Evolutionary conservation across 1,140 invertebrate genomes (phyloP).

Genomic region (Psix sp.): DNA sequence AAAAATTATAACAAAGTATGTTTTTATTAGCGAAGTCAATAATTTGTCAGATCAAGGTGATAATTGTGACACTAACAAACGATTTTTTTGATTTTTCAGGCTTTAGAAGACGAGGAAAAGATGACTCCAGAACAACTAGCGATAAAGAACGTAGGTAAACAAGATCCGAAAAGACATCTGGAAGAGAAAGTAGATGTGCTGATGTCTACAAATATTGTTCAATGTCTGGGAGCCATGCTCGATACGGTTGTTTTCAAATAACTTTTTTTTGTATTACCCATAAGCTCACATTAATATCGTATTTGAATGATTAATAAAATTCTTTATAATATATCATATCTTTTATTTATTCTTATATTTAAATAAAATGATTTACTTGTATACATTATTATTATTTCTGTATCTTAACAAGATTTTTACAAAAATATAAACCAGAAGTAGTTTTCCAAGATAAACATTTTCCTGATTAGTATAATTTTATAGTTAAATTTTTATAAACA

Average conservation of each 20-base stretch:
- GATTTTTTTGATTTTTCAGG: conserved; percentile 75
- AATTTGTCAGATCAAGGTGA: too few species aligned
- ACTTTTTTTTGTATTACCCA: conserved; percentile 62
- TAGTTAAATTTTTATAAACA: too few species aligned
- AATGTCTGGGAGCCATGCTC: conserved; percentile 98
- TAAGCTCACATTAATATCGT: not conserved
- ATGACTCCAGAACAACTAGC: conserved; percentile 99
- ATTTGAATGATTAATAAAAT: conserved; percentile 19
- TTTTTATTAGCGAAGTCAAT: conserved; percentile 7
- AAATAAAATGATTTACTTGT: too few species aligned
- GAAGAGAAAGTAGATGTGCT: conserved; percentile 98
- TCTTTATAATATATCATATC: conserved; percentile 27
- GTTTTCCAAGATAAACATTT: too few species aligned
- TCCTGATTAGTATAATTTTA: too few species aligned
- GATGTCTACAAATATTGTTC: conserved; percentile 99
- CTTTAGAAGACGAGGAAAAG: conserved; percentile 99
- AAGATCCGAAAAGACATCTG: conserved; percentile 99
- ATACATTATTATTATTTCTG: too few species aligned
- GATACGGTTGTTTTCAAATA: conserved; percentile 98
- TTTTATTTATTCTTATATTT: conserved; percentile 5
- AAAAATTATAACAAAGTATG: conserved; percentile 98
- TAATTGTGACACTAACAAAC: too few species aligned
- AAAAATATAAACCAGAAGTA: too few species aligned
- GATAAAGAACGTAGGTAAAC: conserved; percentile 99
- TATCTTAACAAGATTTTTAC: too few species aligned